phyloP scores from a whole-genome alignment of 2,113 vertebrate genomes.

The Salvator merianae region DNA sequence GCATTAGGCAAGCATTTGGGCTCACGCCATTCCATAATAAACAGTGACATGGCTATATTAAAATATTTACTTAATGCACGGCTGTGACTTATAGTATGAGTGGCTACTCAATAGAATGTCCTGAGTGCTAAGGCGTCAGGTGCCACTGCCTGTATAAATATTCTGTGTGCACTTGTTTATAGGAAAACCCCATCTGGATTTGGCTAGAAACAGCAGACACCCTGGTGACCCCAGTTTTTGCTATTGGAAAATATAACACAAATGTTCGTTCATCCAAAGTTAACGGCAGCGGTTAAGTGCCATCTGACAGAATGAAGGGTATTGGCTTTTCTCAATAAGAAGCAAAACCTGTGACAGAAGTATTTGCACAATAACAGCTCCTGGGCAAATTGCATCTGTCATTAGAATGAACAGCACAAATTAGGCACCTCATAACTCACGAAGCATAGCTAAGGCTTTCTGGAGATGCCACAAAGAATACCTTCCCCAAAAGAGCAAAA shows the following conservation, averaged over 20 bases:
- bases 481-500: too few relatives aligned
- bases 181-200: slow-evolving; percentile 98
- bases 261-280: slow-evolving; percentile 91
- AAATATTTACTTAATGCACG: slow-evolving; percentile 99
- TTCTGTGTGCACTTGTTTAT: slow-evolving; percentile 97
- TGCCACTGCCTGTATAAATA: slow-evolving; percentile 98
- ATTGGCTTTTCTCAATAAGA: slow-evolving; percentile 87
- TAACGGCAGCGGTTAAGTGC: slow-evolving; percentile 85
- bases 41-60: slow-evolving; percentile 96
- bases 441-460: not conserved
- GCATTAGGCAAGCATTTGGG: slow-evolving; percentile 96
- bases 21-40: slow-evolving; percentile 97
- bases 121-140: slow-evolving; percentile 98
- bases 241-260: slow-evolving; percentile 98
- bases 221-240: slow-evolving; percentile 90
- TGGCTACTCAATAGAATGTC: slow-evolving; percentile 96
- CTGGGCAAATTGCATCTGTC: slow-evolving; percentile 71
- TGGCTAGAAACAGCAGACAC: slow-evolving; percentile 87
- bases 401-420: slow-evolving; percentile 48
- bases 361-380: slow-evolving; percentile 66
- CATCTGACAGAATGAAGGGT: slow-evolving; percentile 93
- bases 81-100: slow-evolving; percentile 99
- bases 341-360: slow-evolving; percentile 72
- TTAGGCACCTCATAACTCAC: slow-evolving; percentile 27
- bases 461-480: not conserved